Evolutionary conservation across 2,888 invertebrate genomes (phyloP).

Genomic region (Rhamphomyia laevipes): DNA sequence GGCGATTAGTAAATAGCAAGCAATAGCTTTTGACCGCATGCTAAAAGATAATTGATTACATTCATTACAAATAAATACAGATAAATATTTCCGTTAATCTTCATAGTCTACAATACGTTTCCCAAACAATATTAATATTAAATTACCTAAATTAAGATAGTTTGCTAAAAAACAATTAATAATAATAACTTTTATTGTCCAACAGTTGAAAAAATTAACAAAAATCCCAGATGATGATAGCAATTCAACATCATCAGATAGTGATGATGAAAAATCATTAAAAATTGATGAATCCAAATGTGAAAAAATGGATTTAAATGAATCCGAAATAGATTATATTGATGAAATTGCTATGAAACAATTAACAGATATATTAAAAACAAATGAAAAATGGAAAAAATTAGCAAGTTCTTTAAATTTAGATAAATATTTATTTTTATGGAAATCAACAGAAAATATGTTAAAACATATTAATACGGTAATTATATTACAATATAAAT

Average conservation of each 20-base stretch:
- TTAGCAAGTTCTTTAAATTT: conserved; percentile 44
- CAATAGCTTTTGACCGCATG: too few relatives aligned
- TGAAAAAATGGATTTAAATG: conserved; percentile 17
- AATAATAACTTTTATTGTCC: too few relatives aligned
- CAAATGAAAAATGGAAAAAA: conserved; percentile 45
- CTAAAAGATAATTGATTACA: too few relatives aligned
- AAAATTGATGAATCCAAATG: conserved; percentile 16
- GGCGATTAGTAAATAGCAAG: too few relatives aligned
- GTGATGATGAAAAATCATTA: conserved; percentile 17
- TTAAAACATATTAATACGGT: conserved; percentile 38
- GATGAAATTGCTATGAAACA: conserved; percentile 34
- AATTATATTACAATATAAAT: too few relatives aligned
- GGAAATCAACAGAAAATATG: conserved; percentile 45
- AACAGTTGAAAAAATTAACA: neutral
- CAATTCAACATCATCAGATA: conserved; percentile 14
- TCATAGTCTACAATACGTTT: too few relatives aligned
- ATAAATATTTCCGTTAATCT: too few relatives aligned
- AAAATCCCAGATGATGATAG: conserved; percentile 19
- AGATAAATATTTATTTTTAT: conserved; percentile 40
- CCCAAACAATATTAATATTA: too few relatives aligned
- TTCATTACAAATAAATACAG: too few relatives aligned
- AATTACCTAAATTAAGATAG: too few relatives aligned
- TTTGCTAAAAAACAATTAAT: too few relatives aligned
- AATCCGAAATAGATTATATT: conserved; percentile 21
- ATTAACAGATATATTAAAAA: conserved; percentile 43